These are phyloP conservation scores for Parus major DNA, from an alignment of 2,113 vertebrate species.

Conservation along the genomic window DNA sequence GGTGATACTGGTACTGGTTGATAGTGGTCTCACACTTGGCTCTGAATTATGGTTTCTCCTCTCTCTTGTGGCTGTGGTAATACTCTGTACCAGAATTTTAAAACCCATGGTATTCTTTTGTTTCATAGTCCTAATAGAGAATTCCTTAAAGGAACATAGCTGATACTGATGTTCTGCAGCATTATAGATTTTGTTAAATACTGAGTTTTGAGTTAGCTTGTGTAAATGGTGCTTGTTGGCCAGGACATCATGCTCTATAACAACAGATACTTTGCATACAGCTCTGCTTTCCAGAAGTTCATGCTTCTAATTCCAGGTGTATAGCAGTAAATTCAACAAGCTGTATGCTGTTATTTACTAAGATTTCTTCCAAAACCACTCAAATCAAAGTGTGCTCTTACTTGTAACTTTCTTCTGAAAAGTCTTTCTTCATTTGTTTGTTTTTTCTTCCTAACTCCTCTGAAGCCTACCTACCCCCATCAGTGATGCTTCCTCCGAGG, in stretches of 20 bases:
- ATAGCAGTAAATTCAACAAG: background rate
- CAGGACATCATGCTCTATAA: background rate
- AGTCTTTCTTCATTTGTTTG: background rate
- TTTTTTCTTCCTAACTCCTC: background rate
- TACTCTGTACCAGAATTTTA: background rate
- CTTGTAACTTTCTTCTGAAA: background rate
- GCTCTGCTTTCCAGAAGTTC: background rate
- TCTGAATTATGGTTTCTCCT: background rate
- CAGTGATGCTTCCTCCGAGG: constrained; percentile 95
- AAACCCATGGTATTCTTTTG: background rate
- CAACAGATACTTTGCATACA: background rate
- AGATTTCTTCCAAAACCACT: background rate
- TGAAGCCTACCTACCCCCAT: constrained; percentile 92
- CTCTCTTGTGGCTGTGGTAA: background rate
- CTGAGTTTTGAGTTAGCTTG: background rate
- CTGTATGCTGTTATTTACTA: background rate
- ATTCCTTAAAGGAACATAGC: background rate
- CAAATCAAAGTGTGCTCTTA: background rate
- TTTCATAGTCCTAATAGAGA: background rate
- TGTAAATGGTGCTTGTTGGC: background rate
- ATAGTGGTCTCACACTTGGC: background rate
- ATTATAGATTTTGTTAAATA: background rate
- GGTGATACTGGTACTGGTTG: background rate
- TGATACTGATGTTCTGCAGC: background rate
- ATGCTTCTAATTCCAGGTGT: background rate